Conservation (phyloP, 2,888 invertebrate genomes). For the Byasa hedistus region DNA sequence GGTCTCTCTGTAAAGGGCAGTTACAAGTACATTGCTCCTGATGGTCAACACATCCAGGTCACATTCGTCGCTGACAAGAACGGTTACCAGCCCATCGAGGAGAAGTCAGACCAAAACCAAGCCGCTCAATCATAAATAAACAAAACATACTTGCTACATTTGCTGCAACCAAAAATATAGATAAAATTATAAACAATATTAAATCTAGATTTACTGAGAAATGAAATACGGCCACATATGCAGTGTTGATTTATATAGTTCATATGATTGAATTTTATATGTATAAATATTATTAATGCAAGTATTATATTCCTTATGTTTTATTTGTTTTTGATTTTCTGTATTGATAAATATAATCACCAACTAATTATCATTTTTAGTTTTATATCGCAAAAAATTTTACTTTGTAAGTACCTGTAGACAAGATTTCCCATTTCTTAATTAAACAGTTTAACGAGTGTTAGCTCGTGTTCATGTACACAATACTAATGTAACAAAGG, state of each 20-base stretch:
- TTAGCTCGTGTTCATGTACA: too few relatives aligned
- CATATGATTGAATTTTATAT: not conserved
- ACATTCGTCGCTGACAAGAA: constrained; percentile 82
- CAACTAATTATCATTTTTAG: not conserved
- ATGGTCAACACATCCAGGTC: constrained; percentile 82
- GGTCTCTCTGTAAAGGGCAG: constrained; percentile 82
- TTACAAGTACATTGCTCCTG: constrained; percentile 82
- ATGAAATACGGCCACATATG: constrained; percentile 7
- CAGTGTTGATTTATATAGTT: constrained; percentile 6
- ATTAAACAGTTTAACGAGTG: too few relatives aligned
- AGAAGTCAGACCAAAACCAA: constrained; percentile 41
- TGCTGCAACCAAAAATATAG: constrained; percentile 38
- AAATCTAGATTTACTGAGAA: constrained; percentile 5
- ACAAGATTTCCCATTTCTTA: not conserved
- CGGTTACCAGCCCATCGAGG: constrained; percentile 77
- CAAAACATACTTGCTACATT: constrained; percentile 8
- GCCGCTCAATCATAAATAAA: constrained; percentile 34
- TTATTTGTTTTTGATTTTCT: not conserved
- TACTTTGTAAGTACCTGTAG: not conserved
- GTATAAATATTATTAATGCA: not conserved
- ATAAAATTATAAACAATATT: constrained; percentile 16
- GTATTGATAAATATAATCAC: not conserved
- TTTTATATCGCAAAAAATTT: not conserved
- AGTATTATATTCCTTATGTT: not conserved
- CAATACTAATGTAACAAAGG: too few relatives aligned